These are phyloP conservation scores for Dorcus parallelipipedus DNA, from an alignment of 2,888 invertebrate species.

Conservation along the genomic window DNA sequence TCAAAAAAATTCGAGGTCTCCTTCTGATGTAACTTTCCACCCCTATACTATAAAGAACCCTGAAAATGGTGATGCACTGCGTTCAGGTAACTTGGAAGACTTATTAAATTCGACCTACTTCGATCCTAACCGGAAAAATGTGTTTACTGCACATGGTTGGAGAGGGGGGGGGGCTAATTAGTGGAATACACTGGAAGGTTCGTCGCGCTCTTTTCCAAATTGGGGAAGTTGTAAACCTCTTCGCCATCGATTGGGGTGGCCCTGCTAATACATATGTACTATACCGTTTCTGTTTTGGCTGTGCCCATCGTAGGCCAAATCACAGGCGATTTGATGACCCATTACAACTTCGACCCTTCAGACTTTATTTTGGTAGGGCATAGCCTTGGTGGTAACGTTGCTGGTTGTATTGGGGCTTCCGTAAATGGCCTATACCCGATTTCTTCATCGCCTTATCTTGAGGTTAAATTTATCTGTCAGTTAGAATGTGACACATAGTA, in stretches of 20 bases:
- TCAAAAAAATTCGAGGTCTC: constrained; percentile 7
- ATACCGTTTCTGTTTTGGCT: constrained; percentile 11
- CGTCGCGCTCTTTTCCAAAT: constrained; percentile 27
- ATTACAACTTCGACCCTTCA: constrained; percentile 6
- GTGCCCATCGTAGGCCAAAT: constrained; percentile 19
- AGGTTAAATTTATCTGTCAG: too few species aligned
- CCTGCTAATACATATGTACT: constrained; percentile 22
- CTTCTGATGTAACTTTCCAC: constrained; percentile 30
- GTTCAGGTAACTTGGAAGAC: constrained; percentile 10
- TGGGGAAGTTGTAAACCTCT: constrained; percentile 35
- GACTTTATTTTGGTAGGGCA: constrained; percentile 17
- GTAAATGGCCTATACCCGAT: constrained; percentile 17
- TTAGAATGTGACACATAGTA: too few species aligned
- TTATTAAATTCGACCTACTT: constrained; percentile 24
- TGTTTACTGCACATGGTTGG: constrained; percentile 43
- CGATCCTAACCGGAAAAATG: constrained; percentile 25
- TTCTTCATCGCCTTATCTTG: too few species aligned
- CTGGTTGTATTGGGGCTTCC: constrained; percentile 26
- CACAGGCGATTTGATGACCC: constrained; percentile 15
- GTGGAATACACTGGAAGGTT: constrained; percentile 27
- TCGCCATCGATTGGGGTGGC: constrained; percentile 37
- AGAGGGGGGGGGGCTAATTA: constrained; percentile 25
- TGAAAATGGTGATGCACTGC: constrained; percentile 3
- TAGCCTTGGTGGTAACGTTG: constrained; percentile 27
- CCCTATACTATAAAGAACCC: constrained; percentile 31